Base-by-base conservation (phyloP, 1,140 invertebrate genomes). In the Bombyx mori region DNA sequence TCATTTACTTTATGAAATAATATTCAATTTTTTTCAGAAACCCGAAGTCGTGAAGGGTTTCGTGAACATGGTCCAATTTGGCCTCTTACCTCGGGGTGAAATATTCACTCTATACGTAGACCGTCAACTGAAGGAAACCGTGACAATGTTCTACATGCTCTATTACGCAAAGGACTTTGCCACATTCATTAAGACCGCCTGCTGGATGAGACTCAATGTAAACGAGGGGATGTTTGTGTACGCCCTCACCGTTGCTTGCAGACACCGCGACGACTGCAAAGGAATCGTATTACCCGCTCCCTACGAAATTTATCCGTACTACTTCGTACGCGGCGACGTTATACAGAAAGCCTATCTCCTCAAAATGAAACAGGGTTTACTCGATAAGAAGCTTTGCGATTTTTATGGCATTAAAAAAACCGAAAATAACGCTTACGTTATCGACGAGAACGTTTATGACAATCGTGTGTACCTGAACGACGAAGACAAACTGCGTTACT, bases 241-340 rank as follows among this genome's bases (percentile, higher is more conserved):
- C 58, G 89, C 91, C 35, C 75, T 92, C 2, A 89, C 88, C 10
- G 80, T 91, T 4, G 91, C 92, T 0, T 73, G 93, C 6, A 70
- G 90, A 26, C 91, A 93, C 63, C 88, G 92, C 49, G 75, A 82
- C 3, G 92, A 93, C 63, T 91, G 89, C 70, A 88, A 89, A 51
- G 89, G 88, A 35, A 79, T 93, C 22, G 77, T 89, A 5, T 69
- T 93, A 3, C 92, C 93, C 1, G 89, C 91, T 42, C 88, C 91
- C 6, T 93, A 92, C 63, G 93, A 94, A 79, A 86, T 93, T n/a
- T 89, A 90, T 57, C 93, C 93, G 26, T 89, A 91, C 73, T 89
- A 88, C 69, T 91, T 91, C 87, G 90, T 93, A 63, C 89, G 90
- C 63, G 83, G 71, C 8, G 87, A 90, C 61, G 89, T 91, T 2